These are phyloP conservation scores for Aythya fuligula DNA, from an alignment of 2,797 vertebrate species.

Conservation along the genomic window DNA sequence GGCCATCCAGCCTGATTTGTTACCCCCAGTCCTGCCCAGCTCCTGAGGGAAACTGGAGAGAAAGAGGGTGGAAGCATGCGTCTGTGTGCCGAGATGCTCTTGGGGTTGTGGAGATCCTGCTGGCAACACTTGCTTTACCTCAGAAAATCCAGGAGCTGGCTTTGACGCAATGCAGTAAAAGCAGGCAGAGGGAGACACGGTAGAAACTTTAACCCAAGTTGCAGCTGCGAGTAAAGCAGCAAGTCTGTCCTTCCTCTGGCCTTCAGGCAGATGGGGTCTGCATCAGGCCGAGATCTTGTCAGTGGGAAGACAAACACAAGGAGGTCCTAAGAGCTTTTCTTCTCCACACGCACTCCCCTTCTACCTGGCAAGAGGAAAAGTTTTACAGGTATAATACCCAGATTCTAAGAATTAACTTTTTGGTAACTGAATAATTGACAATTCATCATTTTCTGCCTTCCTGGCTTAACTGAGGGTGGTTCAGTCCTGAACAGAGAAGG, in stretches of 20 bases:
- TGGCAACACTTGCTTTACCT: background rate
- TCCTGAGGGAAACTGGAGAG: background rate
- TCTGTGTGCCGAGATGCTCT: accelerated
- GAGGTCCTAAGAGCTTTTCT: background rate
- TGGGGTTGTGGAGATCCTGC: background rate
- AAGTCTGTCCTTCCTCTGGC: background rate
- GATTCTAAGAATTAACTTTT: background rate
- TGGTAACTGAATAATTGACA: background rate
- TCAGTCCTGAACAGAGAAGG: background rate
- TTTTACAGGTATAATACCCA: accelerated
- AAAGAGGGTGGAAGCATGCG: accelerated
- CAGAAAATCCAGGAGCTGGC: background rate
- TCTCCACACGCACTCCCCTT: accelerated
- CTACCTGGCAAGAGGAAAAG: background rate
- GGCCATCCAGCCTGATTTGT: background rate
- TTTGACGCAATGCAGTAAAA: conserved; percentile 76
- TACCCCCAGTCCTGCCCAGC: background rate
- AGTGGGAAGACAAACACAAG: background rate
- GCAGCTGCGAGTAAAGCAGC: background rate
- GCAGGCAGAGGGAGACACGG: background rate
- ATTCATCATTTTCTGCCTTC: background rate
- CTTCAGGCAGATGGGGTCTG: background rate
- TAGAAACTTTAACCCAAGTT: conserved; percentile 17
- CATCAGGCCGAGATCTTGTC: accelerated
- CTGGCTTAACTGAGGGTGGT: accelerated